Evolutionary conservation across 2,113 vertebrate genomes (phyloP).

Genomic region (Rhizomys pruinosus): DNA sequence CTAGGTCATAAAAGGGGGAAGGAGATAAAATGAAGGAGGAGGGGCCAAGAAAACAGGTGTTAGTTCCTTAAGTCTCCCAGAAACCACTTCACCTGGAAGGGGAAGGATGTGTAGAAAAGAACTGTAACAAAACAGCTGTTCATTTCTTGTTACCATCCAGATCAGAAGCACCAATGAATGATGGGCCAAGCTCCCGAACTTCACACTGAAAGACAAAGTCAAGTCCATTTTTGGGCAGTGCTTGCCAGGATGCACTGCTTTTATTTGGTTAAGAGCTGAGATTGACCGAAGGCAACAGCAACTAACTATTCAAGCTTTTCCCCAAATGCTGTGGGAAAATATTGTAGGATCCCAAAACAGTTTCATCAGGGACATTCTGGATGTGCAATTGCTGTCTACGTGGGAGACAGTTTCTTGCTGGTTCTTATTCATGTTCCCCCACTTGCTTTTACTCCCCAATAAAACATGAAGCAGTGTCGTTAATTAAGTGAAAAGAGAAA

Average conservation of each 20-base stretch:
- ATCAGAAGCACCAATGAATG: too few species aligned
- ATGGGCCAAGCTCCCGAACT: background rate
- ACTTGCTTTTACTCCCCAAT: slow-evolving; percentile 16
- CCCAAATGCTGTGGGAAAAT: background rate
- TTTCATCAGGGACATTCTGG: background rate
- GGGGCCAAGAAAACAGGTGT: background rate
- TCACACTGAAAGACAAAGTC: background rate
- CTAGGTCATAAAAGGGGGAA: background rate
- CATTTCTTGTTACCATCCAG: too few species aligned
- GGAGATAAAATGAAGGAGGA: too few species aligned
- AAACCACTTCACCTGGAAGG: background rate
- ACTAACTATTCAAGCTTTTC: background rate
- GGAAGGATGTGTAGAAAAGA: background rate
- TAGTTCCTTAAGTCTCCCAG: background rate
- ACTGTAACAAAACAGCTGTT: background rate
- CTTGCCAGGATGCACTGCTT: background rate
- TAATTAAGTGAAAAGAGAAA: background rate
- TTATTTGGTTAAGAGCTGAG: background rate
- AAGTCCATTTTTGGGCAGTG: background rate
- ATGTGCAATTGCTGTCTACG: background rate
- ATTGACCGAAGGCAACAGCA: background rate
- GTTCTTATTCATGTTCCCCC: background rate
- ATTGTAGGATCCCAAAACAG: background rate
- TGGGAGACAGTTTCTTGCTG: background rate
- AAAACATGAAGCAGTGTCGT: background rate